phyloP scores from a whole-genome alignment of 1,140 invertebrate species.

The Argopecten irradians region DNA sequence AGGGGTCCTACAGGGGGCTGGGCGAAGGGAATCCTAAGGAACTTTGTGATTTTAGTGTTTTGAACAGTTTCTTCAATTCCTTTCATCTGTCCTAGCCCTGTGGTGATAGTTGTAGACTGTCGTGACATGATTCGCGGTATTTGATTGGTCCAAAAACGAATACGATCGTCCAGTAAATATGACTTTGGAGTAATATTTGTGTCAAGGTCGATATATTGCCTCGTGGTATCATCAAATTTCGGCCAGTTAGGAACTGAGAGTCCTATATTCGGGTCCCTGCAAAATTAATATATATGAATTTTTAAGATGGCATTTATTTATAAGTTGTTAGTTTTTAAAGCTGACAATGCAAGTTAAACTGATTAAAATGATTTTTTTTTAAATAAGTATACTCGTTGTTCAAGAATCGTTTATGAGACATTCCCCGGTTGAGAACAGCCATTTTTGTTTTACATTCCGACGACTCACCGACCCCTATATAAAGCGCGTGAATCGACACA shows the following conservation, averaged over 20 bases:
- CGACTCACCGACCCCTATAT: too few species aligned
- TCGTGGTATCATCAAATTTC: background rate
- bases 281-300: too few species aligned
- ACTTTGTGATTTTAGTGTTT: slow-evolving; percentile 27
- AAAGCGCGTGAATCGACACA: too few species aligned
- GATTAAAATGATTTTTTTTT: too few species aligned
- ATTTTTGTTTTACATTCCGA: too few species aligned
- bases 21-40: slow-evolving; percentile 44
- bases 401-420: too few species aligned
- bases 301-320: too few species aligned
- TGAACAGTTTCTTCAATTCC: slow-evolving; percentile 23
- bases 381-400: too few species aligned
- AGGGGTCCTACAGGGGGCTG: slow-evolving; percentile 36
- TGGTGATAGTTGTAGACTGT: background rate
- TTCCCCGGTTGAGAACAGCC: too few species aligned
- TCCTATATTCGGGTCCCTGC: background rate
- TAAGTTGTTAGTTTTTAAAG: too few species aligned
- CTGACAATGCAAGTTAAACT: too few species aligned
- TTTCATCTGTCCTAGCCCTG: slow-evolving; percentile 24
- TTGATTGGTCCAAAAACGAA: background rate
- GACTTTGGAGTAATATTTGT: background rate
- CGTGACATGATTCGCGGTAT: background rate
- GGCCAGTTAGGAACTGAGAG: background rate
- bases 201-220: background rate
- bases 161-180: background rate